Conservation (phyloP, 1,140 invertebrate species). For the Vanessa tameamea region DNA sequence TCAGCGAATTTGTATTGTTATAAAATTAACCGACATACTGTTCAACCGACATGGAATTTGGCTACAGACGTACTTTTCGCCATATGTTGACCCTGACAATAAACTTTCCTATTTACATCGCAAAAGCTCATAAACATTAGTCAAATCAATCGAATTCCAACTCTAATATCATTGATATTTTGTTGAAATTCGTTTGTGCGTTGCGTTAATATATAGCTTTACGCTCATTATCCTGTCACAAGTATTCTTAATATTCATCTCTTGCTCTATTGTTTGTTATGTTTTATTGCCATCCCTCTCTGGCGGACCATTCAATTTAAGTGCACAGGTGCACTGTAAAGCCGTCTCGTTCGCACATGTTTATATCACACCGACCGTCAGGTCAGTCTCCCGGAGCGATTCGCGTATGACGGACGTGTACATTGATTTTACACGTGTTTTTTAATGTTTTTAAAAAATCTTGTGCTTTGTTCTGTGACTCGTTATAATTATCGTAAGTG, state of each 20-base stretch:
- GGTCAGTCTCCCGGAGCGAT: slow-evolving; percentile 52
- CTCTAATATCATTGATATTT: slow-evolving; percentile 26
- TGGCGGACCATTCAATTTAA: slow-evolving; percentile 66
- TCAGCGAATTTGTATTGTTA: slow-evolving; percentile 12
- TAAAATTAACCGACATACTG: slow-evolving; percentile 26
- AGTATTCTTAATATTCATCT: slow-evolving; percentile 42
- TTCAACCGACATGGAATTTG: slow-evolving; percentile 60
- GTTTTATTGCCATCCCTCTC: slow-evolving; percentile 66
- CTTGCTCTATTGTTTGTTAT: slow-evolving; percentile 61
- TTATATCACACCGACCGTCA: slow-evolving; percentile 47
- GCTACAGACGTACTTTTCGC: slow-evolving; percentile 58
- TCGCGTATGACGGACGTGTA: slow-evolving; percentile 40
- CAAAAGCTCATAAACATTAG: slow-evolving; percentile 14
- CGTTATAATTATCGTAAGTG: slow-evolving; percentile 37
- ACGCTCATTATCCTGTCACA: slow-evolving; percentile 27
- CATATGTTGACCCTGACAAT: slow-evolving; percentile 77
- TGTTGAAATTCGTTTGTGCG: slow-evolving; percentile 30
- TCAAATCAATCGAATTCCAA: slow-evolving; percentile 25
- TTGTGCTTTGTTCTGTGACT: slow-evolving; percentile 32
- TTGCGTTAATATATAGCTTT: slow-evolving; percentile 25
- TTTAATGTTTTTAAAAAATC: slow-evolving; percentile 39
- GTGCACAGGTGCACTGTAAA: slow-evolving; percentile 66
- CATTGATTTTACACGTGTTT: slow-evolving; percentile 24
- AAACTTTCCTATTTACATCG: slow-evolving; percentile 40
- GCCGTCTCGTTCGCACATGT: slow-evolving; percentile 63